Evolutionary conservation across 2,113 vertebrate species (phyloP), one percentile per base, ranked within the genome.

Genomic region (Leucopternis melanops): DNA sequence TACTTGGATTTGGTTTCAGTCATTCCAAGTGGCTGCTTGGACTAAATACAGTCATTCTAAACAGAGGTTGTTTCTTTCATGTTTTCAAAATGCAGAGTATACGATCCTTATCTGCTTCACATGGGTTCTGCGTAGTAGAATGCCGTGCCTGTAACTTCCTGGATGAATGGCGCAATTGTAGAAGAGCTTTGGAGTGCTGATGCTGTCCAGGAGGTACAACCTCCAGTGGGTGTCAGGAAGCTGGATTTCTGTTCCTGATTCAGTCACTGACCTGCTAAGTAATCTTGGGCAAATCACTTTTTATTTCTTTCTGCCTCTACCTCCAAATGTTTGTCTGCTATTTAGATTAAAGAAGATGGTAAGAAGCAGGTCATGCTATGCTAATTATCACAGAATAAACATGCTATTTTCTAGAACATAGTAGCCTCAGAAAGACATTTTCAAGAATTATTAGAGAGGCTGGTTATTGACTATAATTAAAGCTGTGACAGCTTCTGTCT

Each of bases 1-100:
- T 97, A 96, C 83, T 94, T 98, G 88, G 90, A 86, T 98, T 98
- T 97, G 92, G 96, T 98, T 98, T 94, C 94, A 90, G 82, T 54
- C 91, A 67, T 86, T 92, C 59, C 54, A 77, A 8, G 61, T 58
- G 45, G 25, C 50, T 81, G 52, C 82, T 94, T 66, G 88, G 59
- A 47, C 20, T 44, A 65, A 84, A 84, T 34, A 45, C 19, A 49
- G 22, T 45, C n/a, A 11, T 71, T 88, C 67, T 49, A 78, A 90
- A 70, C 11, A 49, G 32, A 44, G 29, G 4, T 71, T n/a, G 40
- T 49, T 77, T 47, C 34, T 59, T 89, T 47, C 25, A 8, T 27
- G 26, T 61, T 67, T 81, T 61, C 74, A 57, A 73, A 93, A 66
- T 44, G 66, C 66, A 34, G 7, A 26, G 22, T 54, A 5, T 69